Conservation (phyloP, 2,797 vertebrate species). For the Gila robusta region DNA sequence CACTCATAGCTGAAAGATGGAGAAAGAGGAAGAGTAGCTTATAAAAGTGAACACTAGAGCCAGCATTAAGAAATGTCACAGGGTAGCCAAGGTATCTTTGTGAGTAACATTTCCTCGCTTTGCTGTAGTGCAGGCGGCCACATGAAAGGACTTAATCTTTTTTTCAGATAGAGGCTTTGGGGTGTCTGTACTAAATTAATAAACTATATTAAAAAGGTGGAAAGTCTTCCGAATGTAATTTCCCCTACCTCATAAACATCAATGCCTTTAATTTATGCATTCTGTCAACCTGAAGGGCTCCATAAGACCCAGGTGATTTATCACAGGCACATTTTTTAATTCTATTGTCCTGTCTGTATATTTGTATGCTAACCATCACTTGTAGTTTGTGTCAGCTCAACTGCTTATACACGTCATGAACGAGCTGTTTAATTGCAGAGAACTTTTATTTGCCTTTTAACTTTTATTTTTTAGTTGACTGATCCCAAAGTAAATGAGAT, state of each 20-base stretch:
- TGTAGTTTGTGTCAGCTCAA: constrained; percentile 12
- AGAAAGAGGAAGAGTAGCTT: background rate
- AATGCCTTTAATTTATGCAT: constrained; percentile 24
- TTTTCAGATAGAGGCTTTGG: constrained; percentile 14
- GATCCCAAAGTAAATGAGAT: constrained; percentile 26
- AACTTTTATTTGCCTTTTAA: background rate
- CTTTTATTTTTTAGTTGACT: background rate
- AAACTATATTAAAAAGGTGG: constrained; percentile 4
- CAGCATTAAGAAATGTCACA: constrained; percentile 31
- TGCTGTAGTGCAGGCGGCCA: background rate
- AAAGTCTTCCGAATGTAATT: background rate
- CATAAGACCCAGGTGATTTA: background rate
- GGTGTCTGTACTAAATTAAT: constrained; percentile 15
- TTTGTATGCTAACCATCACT: constrained; percentile 30
- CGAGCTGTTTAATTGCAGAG: constrained; percentile 13
- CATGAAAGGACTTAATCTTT: constrained; percentile 9
- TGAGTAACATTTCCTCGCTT: background rate
- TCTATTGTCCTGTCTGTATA: background rate
- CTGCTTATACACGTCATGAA: constrained; percentile 1
- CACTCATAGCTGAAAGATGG: background rate
- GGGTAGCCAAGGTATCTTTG: constrained; percentile 28
- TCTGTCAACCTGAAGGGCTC: constrained; percentile 13
- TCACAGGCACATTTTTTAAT: constrained; percentile 17
- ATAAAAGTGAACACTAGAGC: background rate
- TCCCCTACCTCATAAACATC: background rate